Base-by-base conservation (phyloP, 2,888 invertebrate genomes). In the Leptinotarsa rubiginosa region DNA sequence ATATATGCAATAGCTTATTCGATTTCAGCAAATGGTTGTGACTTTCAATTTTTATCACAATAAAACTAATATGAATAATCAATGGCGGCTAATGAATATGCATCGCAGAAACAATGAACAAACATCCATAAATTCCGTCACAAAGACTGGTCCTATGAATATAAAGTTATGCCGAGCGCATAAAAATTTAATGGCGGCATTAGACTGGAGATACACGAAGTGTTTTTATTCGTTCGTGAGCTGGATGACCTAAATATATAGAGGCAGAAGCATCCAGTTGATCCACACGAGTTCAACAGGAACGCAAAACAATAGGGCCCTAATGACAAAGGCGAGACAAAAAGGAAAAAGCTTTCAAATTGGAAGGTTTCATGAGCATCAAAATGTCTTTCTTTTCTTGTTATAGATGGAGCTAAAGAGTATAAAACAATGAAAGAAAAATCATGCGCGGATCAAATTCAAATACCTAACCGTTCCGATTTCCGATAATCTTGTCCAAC, bases 101-200 rank as follows among this genome's bases (percentile, higher is more conserved):
- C 75, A 78, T 73, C 66, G 54, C 73, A 72, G 72, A 62, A 77
- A 76, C 73, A 76, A 76, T 75, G 69, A 73, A 76, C 76, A 73
- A 79, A 75, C 77, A 75, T 75, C 76, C 68, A 79, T 81, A 78
- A 79, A 81, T 81, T 78, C 75, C 78, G 73, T 77, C 72, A 73
- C 78, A 78, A 79, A 77, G 78, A 75, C 73, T 77, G 75, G 62
- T 69, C 70, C 69, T 67, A 72, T 78, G 80, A 80, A 80, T 80
- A 78, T 76, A 78, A 79, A 50, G 50, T 50, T 79, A 78, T 77
- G 75, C 68, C 52, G 72, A 77, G 73, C 79, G 79, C 77, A 80
- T 77, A 50, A 16, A 47, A 52, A 25, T 67, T 50, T 25, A 67
- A 67, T 25, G 50, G 31, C 50, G 18, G 20, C 52, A 50, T 67